Conservation (phyloP, 1,140 invertebrate species). For the Andrena cerasifolii region DNA sequence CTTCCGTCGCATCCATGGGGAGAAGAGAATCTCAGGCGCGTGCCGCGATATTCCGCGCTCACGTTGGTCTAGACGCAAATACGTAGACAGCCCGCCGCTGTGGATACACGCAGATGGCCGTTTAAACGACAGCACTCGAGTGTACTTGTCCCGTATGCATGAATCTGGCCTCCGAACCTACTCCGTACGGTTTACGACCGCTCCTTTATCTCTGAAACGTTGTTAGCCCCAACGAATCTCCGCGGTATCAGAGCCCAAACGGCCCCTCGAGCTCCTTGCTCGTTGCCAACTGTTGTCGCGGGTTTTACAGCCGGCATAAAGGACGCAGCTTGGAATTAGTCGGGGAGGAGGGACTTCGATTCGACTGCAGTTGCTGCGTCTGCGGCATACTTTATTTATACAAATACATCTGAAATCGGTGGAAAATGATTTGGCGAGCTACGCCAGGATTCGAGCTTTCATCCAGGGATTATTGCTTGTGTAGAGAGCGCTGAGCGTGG, state of each 20-base stretch:
- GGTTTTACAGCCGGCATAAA: conserved; percentile 12
- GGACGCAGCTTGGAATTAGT: conserved; percentile 12
- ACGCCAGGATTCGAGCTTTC: neutral
- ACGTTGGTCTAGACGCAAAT: neutral
- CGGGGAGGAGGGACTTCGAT: neutral
- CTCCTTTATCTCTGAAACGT: conserved; percentile 1
- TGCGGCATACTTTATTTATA: conserved; percentile 44
- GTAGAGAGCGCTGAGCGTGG: no score
- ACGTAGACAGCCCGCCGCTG: neutral
- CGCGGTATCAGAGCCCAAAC: neutral
- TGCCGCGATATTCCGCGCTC: neutral
- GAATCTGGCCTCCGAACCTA: neutral
- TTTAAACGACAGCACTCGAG: neutral
- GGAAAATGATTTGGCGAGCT: conserved; percentile 38
- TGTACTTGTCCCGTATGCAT: no score
- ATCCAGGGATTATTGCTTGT: rapidly evolving
- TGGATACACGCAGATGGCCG: neutral
- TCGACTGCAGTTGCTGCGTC: conserved; percentile 29
- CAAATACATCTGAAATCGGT: neutral
- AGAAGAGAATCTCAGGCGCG: no score
- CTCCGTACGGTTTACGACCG: conserved; percentile 29
- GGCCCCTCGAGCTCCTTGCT: neutral
- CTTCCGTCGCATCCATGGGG: no score
- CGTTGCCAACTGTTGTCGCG: neutral
- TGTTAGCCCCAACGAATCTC: neutral